Evolutionary conservation across 2,797 vertebrate genomes (phyloP), one percentile per base, ranked within the genome.

Genomic region (Poeciliopsis presidionis): DNA sequence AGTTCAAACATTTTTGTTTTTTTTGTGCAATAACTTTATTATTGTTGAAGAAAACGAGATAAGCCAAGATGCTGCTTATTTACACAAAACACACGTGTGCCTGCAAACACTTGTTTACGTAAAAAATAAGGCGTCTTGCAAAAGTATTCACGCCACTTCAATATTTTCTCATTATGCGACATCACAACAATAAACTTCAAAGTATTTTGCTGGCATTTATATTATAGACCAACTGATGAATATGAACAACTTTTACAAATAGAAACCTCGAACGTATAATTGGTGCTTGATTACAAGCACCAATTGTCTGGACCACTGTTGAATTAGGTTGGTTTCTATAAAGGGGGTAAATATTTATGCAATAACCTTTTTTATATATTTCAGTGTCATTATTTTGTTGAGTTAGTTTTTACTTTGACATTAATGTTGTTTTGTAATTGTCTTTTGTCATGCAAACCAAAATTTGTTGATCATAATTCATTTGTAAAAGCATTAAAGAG

Each of bases 1-100:
- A 39, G 76, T 82, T 84, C 49, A 43, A 78, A 53, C 78, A 20
- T 86, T 61, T 49, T 11, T 33, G 9, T 84, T 74, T 75, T 75
- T 81, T 13, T 57, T 4, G 16, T 76, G 73, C 33, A 76, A 63
- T 33, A 53, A 16, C 49, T 53, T 53, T 53, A 53, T 25, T 53
- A 53, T 53, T 51, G 49, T 55, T n/a, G 25, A 55, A n/a, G 53
- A 51, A 51, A 51, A 51, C 49, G 36, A 82, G 30, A 7, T 46
- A 51, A 57, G 1, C 0, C 5, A 67, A 55, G 14, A 63, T 79
- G 61, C 22, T 49, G 30, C 25, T 70, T 18, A 51, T 30, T 55
- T 69, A 51, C 53, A 67, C 33, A 67, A 76, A 76, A 47, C 3
- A 25, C 0, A 1, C 3, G 2, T 18, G 43, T 13, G 11, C 43